phyloP scores from a whole-genome alignment of 2,113 vertebrate genomes.

The Cryptomyrus ogoouensis region DNA sequence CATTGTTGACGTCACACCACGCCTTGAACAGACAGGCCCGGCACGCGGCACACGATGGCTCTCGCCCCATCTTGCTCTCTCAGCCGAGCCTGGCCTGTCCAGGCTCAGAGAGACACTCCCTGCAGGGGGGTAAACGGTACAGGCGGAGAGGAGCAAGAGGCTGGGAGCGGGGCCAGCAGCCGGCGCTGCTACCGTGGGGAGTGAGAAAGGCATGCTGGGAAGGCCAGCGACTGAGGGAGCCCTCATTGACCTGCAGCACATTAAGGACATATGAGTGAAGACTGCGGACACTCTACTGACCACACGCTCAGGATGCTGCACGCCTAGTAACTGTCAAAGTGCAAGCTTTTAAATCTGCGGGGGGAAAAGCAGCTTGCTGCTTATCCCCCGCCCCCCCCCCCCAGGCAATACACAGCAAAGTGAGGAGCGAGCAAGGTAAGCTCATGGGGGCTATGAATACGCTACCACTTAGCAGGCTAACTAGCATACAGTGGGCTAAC shows the following conservation, averaged over 20 bases:
- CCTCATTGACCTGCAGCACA: neutral
- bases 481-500: neutral
- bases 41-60: neutral
- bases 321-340: neutral
- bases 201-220: neutral
- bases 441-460: neutral
- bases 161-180: neutral
- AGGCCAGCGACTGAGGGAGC: neutral
- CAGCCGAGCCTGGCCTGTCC: neutral
- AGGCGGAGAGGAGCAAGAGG: constrained; percentile 24
- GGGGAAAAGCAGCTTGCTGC: too few species aligned
- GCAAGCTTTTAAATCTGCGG: neutral
- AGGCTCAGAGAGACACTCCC: neutral
- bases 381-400: neutral
- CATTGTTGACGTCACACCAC: neutral
- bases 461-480: neutral
- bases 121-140: constrained; percentile 33
- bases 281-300: neutral
- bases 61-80: neutral
- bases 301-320: neutral
- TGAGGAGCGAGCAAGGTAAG: neutral
- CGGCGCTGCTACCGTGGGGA: neutral
- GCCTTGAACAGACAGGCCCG: neutral
- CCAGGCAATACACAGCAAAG: neutral
- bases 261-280: neutral